Evolutionary conservation across 2,888 invertebrate species (phyloP), one percentile per base, ranked within the genome.

Genomic region (Sphaeridia pumilis): DNA sequence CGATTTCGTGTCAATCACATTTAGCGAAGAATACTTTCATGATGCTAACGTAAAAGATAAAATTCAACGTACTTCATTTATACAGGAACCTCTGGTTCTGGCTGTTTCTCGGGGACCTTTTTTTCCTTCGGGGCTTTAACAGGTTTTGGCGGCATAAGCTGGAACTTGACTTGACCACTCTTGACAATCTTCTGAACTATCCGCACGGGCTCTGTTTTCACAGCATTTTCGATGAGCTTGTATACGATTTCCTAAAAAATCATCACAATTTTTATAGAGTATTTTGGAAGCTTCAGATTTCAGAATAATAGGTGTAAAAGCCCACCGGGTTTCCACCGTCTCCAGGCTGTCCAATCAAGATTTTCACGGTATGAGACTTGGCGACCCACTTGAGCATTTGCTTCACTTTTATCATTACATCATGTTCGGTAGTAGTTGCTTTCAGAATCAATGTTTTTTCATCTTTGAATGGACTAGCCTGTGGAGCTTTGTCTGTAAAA

Each of bases 121-220:
- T 31, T 20, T 12, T 14, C 38, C 20, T 7, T 20, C 5, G 38
- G 38, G 7, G 38, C 5, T 38, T 38, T 38, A 38, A 26, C 0
- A n/a, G 46, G 46, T 44, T 59, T 58, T n/a, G 59, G 59, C 35
- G 60, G 58, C 22, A 52, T 46, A 14, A 63, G 36, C 25, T 60
- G 58, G 43, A 60, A 60, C 5, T 58, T 28, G 17, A 63, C 52
- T 52, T 63, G 58, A 14, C 54, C 50, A 31, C 53, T 55, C 54
- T 60, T 63, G 2, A 36, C 50, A 5, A 59, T 48, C 46, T 59
- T 63, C 46, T 63, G 63, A 24, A 57, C 45, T 27, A 63, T 57
- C 55, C 55, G 45, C 10, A 49, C 44, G 7, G 53, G 54, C 3
- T 36, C 47, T 24, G 55, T 57, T 27, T 50, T 55, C 21, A 60